Evolutionary conservation across 2,113 vertebrate species (phyloP).

Genomic region (Centrocercus urophasianus): DNA sequence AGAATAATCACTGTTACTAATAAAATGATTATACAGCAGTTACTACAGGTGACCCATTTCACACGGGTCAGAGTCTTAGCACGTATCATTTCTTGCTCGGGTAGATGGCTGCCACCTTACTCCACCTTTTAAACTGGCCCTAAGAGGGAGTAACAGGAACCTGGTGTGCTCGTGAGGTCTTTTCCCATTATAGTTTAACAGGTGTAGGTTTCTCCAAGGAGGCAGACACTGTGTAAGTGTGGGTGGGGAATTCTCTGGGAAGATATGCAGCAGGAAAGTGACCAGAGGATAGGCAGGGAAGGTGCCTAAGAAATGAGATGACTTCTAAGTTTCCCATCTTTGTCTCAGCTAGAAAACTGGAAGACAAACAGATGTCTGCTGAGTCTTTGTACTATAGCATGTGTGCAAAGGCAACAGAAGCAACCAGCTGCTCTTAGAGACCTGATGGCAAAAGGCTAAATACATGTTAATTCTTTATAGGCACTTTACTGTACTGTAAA

Average conservation of each 20-base stretch:
- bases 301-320: background rate
- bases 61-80: background rate
- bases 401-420: background rate
- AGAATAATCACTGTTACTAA: constrained; percentile 17
- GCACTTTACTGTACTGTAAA: background rate
- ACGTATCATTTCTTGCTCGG: background rate
- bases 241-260: background rate
- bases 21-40: constrained; percentile 20
- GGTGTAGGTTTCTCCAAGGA: background rate
- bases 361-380: background rate
- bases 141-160: background rate
- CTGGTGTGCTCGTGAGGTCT: background rate
- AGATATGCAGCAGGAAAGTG: background rate
- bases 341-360: background rate
- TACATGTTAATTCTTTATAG: background rate
- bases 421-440: background rate
- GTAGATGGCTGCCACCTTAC: background rate
- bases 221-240: accelerated
- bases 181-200: background rate
- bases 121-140: background rate
- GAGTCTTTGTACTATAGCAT: background rate
- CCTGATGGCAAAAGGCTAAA: background rate
- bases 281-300: background rate
- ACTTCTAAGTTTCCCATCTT: background rate
- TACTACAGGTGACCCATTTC: constrained; percentile 21